phyloP scores from a whole-genome alignment of 2,888 invertebrate species.

The Yponomeuta evonymella region DNA sequence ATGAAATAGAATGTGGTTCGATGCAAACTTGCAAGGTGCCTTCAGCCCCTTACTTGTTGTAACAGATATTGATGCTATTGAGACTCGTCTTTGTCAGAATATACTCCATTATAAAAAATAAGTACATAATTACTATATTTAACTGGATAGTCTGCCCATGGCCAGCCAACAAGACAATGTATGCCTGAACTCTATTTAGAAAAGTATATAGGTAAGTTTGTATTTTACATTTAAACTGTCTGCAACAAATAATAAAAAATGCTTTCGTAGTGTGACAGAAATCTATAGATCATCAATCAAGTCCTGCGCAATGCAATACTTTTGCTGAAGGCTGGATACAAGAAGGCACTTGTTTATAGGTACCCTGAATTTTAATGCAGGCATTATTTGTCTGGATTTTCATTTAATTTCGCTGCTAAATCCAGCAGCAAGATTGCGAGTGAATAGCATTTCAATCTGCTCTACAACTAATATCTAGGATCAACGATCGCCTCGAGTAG shows the following conservation, averaged over 20 bases:
- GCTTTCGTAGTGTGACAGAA: background rate
- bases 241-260: background rate
- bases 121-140: background rate
- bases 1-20: conserved; percentile 28
- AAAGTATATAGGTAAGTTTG: background rate
- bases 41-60: conserved; percentile 2
- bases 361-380: conserved; percentile 42
- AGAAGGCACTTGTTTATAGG: conserved; percentile 69
- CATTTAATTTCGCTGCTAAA: background rate
- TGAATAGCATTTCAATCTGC: background rate
- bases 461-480: background rate
- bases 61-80: conserved; percentile 2
- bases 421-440: background rate
- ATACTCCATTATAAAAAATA: background rate
- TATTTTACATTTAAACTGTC: background rate
- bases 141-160: background rate
- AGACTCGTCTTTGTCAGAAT: background rate
- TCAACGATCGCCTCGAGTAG: background rate
- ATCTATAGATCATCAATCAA: background rate
- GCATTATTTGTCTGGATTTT: conserved; percentile 9
- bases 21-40: conserved; percentile 13
- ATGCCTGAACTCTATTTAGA: background rate
- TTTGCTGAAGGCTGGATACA: conserved; percentile 68
- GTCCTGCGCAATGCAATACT: conserved; percentile 32
- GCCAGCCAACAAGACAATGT: background rate